Evolutionary conservation across 1,140 invertebrate species (phyloP).

Genomic region (Aphidius gifuensis): DNA sequence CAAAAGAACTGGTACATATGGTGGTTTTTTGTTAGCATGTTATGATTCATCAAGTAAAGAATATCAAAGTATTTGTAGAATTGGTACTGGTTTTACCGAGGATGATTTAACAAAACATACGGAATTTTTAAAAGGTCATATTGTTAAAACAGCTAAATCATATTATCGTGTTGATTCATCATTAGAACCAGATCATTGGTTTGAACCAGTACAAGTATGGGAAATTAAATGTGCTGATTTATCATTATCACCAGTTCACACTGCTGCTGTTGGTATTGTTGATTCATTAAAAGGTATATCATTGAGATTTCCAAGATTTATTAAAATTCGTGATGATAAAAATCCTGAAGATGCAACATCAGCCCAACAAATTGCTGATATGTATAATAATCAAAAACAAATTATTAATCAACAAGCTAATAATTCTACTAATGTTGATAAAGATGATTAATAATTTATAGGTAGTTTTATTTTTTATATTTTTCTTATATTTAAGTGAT

Average conservation of each 20-base stretch:
- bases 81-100: constrained; percentile 97
- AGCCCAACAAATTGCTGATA: constrained; percentile 77
- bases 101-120: constrained; percentile 80
- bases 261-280: constrained; percentile 68
- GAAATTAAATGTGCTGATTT: constrained; percentile 99
- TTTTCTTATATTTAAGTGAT: too few species aligned
- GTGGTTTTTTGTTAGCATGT: constrained; percentile 96
- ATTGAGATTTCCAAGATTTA: constrained; percentile 91
- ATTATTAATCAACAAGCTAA: constrained; percentile 55
- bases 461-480: too few species aligned
- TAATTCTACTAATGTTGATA: constrained; percentile 19
- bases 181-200: constrained; percentile 91
- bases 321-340: constrained; percentile 93
- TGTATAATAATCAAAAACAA: constrained; percentile 89
- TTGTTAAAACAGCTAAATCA: constrained; percentile 71
- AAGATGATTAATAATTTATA: too few species aligned
- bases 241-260: constrained; percentile 92
- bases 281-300: constrained; percentile 94
- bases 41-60: constrained; percentile 91
- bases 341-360: constrained; percentile 87
- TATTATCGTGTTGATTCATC: constrained; percentile 83
- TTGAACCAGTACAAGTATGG: constrained; percentile 91
- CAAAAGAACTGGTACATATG: constrained; percentile 90
- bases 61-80: constrained; percentile 92
- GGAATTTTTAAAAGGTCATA: constrained; percentile 74